Evolutionary conservation across 2,113 vertebrate genomes (phyloP).

Genomic region (Gobiocypris rarus): DNA sequence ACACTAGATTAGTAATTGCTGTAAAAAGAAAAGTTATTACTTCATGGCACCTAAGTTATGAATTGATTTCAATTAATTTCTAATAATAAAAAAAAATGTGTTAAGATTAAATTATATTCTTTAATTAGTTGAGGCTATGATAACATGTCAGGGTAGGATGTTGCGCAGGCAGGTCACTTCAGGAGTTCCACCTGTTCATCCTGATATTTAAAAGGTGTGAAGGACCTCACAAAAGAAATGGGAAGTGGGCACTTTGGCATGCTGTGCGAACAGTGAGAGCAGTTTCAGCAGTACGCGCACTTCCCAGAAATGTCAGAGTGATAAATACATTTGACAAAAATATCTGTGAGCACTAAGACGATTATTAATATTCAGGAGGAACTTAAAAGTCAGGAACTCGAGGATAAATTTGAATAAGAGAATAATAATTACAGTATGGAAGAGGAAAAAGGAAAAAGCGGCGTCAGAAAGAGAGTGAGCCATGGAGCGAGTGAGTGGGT

Average conservation of each 20-base stretch:
- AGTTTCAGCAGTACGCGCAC: neutral
- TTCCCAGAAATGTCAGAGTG: neutral
- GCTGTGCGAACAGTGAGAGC: neutral
- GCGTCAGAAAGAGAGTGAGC: constrained; percentile 12
- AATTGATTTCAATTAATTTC: no score
- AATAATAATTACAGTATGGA: neutral
- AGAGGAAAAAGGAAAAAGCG: neutral
- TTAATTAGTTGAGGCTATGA: neutral
- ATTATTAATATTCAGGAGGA: neutral
- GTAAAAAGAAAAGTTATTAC: no score
- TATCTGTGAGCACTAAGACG: neutral
- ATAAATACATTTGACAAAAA: neutral
- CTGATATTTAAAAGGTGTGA: constrained; percentile 1
- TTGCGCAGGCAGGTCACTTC: neutral
- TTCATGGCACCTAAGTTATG: no score
- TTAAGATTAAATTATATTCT: no score
- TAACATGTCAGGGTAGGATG: neutral
- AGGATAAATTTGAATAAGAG: neutral
- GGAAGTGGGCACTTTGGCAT: neutral
- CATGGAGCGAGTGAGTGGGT: constrained; percentile 30
- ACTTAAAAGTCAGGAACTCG: neutral
- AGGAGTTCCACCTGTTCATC: neutral
- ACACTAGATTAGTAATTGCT: neutral
- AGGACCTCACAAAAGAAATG: constrained; percentile 1
- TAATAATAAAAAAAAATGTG: no score